Conservation (phyloP, 2,797 vertebrate genomes). For the Arctocebus calabarensis region DNA sequence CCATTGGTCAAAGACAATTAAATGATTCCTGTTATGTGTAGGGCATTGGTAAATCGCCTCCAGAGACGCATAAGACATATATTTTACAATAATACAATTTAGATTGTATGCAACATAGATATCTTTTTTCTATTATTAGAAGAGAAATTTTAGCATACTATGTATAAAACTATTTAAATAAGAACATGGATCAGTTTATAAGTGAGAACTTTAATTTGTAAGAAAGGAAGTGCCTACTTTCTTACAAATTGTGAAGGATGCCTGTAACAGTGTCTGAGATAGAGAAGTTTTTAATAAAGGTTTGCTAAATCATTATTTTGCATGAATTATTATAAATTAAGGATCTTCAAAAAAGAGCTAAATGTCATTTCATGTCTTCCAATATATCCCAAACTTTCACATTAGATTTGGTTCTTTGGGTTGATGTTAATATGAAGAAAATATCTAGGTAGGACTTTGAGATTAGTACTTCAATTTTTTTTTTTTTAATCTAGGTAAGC, state of each 20-base stretch:
- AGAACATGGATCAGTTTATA: neutral
- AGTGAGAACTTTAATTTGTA: neutral
- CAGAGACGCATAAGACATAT: neutral
- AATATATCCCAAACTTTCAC: neutral
- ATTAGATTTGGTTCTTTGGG: neutral
- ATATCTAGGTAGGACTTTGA: neutral
- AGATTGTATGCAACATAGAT: neutral
- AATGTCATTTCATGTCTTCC: constrained; percentile 25
- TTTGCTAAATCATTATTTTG: neutral
- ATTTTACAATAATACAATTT: neutral
- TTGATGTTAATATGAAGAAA: constrained; percentile 2
- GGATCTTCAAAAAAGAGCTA: neutral
- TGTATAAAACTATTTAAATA: neutral
- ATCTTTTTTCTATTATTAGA: neutral
- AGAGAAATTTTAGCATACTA: neutral
- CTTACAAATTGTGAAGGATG: no score
- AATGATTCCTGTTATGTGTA: neutral
- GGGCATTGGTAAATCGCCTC: neutral
- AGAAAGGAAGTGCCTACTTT: neutral
- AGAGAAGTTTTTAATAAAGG: neutral
- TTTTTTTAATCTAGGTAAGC: neutral
- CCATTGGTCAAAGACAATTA: neutral
- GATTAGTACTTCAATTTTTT: neutral
- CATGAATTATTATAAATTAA: constrained; percentile 17
- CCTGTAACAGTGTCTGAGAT: neutral